Evolutionary conservation across 2,888 invertebrate species (phyloP).

Genomic region (Reticulitermes lucifugus): DNA sequence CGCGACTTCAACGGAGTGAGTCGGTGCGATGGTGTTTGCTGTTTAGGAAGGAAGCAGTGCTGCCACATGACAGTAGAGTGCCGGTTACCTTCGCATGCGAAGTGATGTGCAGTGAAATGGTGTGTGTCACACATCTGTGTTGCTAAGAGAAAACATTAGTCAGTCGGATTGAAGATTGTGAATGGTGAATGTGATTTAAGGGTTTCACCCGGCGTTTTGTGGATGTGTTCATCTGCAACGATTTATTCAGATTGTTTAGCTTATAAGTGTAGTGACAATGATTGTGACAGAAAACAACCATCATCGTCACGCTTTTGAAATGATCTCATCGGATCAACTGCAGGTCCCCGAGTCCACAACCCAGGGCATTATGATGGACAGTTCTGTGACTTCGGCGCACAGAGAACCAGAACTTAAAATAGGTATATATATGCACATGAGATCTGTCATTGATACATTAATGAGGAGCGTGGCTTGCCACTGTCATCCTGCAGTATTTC

Average conservation of each 20-base stretch:
- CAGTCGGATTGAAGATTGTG: slow-evolving; percentile 21
- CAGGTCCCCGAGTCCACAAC: slow-evolving; percentile 42
- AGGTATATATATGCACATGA: slow-evolving; percentile 65
- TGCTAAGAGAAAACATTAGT: no score
- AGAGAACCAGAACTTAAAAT: slow-evolving; percentile 78
- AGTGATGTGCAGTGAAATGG: slow-evolving; percentile 19
- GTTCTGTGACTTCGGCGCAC: slow-evolving; percentile 60
- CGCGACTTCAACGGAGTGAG: slow-evolving; percentile 60
- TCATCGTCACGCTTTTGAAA: slow-evolving; percentile 35
- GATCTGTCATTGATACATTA: no score
- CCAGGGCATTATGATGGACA: slow-evolving; percentile 37
- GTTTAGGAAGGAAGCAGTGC: slow-evolving; percentile 25
- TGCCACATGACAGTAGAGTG: slow-evolving; percentile 21
- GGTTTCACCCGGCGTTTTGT: no score
- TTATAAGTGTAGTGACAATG: slow-evolving; percentile 43
- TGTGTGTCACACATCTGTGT: background rate
- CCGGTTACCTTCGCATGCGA: slow-evolving; percentile 12
- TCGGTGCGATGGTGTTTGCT: slow-evolving; percentile 53
- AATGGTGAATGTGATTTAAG: slow-evolving; percentile 18
- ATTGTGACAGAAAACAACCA: slow-evolving; percentile 45
- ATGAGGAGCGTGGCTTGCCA: no score
- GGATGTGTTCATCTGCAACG: slow-evolving; percentile 8
- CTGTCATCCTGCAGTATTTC: no score
- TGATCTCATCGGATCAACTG: slow-evolving; percentile 34
- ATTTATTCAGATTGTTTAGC: background rate